Evolutionary conservation across 2,888 invertebrate species (phyloP).

Genomic region (Abscondita cerata): DNA sequence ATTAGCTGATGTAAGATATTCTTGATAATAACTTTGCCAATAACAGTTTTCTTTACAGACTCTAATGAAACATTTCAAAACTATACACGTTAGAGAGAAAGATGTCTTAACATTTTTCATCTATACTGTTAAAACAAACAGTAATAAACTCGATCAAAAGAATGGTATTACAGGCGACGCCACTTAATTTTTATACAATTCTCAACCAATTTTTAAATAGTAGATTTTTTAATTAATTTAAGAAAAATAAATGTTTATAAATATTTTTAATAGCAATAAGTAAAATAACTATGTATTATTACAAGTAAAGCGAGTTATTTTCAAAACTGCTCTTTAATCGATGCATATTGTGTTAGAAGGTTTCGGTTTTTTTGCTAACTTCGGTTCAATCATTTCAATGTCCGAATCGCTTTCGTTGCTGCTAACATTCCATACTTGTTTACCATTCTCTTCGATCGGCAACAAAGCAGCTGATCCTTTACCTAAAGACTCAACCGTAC

Average conservation of each 20-base stretch:
- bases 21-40: background rate
- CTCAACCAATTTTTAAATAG: background rate
- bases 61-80: conserved; percentile 93
- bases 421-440: conserved; percentile 43
- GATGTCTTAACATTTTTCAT: conserved; percentile 95
- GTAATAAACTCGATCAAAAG: conserved; percentile 85
- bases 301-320: background rate
- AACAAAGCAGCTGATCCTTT: conserved; percentile 58
- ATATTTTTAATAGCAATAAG: conserved; percentile 23
- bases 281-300: conserved; percentile 2
- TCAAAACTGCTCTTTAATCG: no score
- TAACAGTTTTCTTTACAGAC: conserved; percentile 69
- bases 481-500: conserved; percentile 47
- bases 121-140: conserved; percentile 94
- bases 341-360: no score
- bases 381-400: background rate
- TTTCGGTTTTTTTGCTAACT: no score
- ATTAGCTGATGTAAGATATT: conserved; percentile 84
- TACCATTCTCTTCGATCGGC: conserved; percentile 43
- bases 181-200: conserved; percentile 53
- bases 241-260: conserved; percentile 13
- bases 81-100: conserved; percentile 93
- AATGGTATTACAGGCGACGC: conserved; percentile 75
- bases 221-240: conserved; percentile 10
- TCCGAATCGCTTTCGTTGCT: conserved; percentile 48